Evolutionary conservation across 1,140 invertebrate species (phyloP).

Genomic region (Zaprionus camerounensis): DNA sequence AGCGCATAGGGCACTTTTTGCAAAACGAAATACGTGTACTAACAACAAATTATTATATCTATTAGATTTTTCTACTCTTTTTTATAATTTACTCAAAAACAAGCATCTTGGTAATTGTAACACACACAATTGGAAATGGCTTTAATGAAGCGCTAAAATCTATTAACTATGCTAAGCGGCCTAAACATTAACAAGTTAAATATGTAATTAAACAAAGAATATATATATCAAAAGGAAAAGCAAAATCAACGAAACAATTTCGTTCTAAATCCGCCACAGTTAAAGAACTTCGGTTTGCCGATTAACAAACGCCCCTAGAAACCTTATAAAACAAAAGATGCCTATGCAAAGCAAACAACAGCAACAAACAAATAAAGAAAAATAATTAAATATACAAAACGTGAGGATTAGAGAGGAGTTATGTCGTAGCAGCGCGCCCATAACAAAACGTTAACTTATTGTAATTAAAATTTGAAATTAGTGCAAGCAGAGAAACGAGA

Average conservation of each 20-base stretch:
- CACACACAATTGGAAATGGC: slow-evolving; percentile 55
- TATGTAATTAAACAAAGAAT: slow-evolving; percentile 13
- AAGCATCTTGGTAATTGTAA: slow-evolving; percentile 71
- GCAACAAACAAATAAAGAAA: slow-evolving; percentile 40
- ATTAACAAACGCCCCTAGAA: slow-evolving; percentile 37
- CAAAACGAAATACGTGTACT: slow-evolving; percentile 67
- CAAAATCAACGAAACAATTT: slow-evolving; percentile 44
- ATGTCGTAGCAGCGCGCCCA: slow-evolving; percentile 33
- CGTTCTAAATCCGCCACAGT: slow-evolving; percentile 54
- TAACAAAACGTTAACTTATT: slow-evolving; percentile 77
- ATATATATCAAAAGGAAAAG: slow-evolving; percentile 37
- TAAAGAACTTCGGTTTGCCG: slow-evolving; percentile 37
- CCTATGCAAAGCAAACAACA: slow-evolving; percentile 65
- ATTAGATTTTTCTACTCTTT: slow-evolving; percentile 83
- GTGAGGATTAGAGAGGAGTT: slow-evolving; percentile 23
- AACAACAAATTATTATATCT: slow-evolving; percentile 63
- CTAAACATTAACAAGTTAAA: slow-evolving; percentile 52
- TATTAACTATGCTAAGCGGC: slow-evolving; percentile 70
- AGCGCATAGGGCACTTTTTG: slow-evolving; percentile 81
- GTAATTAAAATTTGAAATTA: slow-evolving; percentile 57
- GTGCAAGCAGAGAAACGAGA: slow-evolving; percentile 35
- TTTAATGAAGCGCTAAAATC: slow-evolving; percentile 60
- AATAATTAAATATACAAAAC: slow-evolving; percentile 12
- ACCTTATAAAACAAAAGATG: slow-evolving; percentile 68
- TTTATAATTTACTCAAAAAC: slow-evolving; percentile 76